phyloP scores from a whole-genome alignment of 2,797 vertebrate species.

The Anniella stebbinsi region DNA sequence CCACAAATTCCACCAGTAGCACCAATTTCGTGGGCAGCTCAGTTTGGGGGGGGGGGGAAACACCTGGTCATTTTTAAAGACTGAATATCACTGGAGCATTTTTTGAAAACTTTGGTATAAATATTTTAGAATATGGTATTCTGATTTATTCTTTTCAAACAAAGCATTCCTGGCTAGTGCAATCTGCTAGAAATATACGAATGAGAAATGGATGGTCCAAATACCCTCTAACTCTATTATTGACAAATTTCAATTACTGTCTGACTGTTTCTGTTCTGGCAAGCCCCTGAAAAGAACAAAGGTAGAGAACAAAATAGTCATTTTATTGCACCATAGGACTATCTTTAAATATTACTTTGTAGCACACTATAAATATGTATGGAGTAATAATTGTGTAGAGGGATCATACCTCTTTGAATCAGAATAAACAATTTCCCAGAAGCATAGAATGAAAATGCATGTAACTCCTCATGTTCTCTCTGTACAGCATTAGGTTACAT shows the following conservation, averaged over 20 bases:
- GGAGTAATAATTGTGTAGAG: not conserved
- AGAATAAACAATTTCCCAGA: constrained; percentile 32
- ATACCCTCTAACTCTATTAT: not conserved
- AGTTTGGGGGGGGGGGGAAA: too few species aligned
- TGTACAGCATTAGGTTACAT: constrained; percentile 19
- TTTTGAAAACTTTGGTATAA: not conserved
- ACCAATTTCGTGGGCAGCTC: not conserved
- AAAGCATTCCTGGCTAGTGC: not conserved
- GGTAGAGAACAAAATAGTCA: constrained; percentile 18
- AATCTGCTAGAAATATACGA: not conserved
- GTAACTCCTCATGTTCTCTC: not conserved
- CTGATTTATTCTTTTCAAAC: not conserved
- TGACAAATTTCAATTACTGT: not conserved
- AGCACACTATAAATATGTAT: constrained; percentile 14
- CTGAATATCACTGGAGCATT: not conserved
- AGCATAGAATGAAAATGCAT: not conserved
- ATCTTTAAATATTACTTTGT: not conserved
- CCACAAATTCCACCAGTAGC: not conserved
- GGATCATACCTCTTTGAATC: constrained; percentile 28
- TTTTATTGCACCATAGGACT: not conserved
- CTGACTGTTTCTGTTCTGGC: constrained; percentile 21
- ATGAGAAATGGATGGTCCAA: not conserved
- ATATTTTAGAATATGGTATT: not conserved
- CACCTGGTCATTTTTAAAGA: not conserved
- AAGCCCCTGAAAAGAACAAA: not conserved